phyloP scores from a whole-genome alignment of 2,797 vertebrate species.

The Lepus townsendii region DNA sequence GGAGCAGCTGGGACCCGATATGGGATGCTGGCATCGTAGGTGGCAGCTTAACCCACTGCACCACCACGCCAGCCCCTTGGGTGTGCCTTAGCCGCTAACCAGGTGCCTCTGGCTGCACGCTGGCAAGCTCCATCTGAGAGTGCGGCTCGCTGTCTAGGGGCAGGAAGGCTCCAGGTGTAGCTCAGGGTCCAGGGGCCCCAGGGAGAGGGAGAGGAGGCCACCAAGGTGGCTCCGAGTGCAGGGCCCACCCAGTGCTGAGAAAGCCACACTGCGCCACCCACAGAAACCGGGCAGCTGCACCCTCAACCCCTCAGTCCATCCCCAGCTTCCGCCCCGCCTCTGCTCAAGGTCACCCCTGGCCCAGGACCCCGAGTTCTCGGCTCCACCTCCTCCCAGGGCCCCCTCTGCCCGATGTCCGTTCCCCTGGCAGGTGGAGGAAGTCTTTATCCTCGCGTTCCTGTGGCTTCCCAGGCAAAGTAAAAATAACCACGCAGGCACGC shows the following conservation, averaged over 20 bases:
- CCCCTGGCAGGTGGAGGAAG: not conserved
- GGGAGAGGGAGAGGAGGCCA: not conserved
- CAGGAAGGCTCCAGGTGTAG: not conserved
- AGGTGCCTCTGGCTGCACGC: too few species aligned
- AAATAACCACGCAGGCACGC: conserved; percentile 87
- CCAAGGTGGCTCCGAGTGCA: not conserved
- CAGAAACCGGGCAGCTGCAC: not conserved
- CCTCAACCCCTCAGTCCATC: not conserved
- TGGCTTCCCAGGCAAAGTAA: conserved; percentile 84
- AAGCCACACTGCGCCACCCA: not conserved
- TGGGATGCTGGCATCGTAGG: too few species aligned
- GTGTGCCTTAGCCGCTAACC: too few species aligned
- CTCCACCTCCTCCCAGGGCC: not conserved
- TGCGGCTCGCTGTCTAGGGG: too few species aligned
- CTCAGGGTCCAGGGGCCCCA: not conserved
- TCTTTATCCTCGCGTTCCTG: conserved; percentile 73
- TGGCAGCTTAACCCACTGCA: too few species aligned
- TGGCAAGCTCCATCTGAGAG: too few species aligned
- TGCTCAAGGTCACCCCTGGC: not conserved
- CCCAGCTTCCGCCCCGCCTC: not conserved
- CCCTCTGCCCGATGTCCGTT: not conserved
- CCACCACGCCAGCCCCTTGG: too few species aligned
- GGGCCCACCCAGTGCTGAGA: fast-evolving
- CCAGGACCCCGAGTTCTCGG: not conserved
- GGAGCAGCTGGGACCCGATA: too few species aligned